Evolutionary conservation across 2,113 vertebrate genomes (phyloP).

Genomic region (Macrotis lagotis): DNA sequence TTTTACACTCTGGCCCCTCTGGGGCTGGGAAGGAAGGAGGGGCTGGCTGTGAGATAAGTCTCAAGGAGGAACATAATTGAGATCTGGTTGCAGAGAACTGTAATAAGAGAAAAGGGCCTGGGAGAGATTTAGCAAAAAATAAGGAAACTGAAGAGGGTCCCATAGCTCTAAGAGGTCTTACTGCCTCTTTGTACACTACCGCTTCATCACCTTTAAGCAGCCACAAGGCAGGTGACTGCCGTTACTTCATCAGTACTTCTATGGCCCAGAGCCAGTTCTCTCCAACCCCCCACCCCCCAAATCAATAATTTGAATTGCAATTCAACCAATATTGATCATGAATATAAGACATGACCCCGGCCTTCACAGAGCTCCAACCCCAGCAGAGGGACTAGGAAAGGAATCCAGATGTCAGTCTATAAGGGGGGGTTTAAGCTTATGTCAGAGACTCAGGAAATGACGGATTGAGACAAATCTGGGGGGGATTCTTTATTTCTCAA

Average conservation of each 20-base stretch:
- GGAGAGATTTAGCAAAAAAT: not conserved
- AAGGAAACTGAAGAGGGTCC: not conserved
- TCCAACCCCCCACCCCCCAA: not conserved
- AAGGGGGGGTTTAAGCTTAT: not conserved
- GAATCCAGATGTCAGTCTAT: not conserved
- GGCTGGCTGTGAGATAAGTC: conserved; percentile 38
- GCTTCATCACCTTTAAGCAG: not conserved
- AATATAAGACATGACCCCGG: not conserved
- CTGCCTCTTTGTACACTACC: not conserved
- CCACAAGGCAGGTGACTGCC: not conserved
- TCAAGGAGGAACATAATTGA: conserved; percentile 58
- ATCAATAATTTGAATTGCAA: not conserved
- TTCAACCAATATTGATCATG: not conserved
- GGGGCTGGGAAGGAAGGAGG: conserved; percentile 23
- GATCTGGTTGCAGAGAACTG: not conserved
- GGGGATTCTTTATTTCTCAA: not conserved
- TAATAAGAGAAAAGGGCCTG: not conserved
- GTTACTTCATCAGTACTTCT: not conserved
- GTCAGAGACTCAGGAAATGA: not conserved
- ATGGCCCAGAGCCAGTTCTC: conserved; percentile 8
- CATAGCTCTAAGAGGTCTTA: not conserved
- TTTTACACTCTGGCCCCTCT: conserved; percentile 50
- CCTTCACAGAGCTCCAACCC: not conserved
- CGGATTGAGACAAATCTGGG: not conserved
- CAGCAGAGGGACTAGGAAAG: not conserved